Percentiles rank a stretch among this genome's conserved stretches.
Evolutionary conservation across 2,888 invertebrate species (phyloP).

Genomic region (Mantis religiosa): DNA sequence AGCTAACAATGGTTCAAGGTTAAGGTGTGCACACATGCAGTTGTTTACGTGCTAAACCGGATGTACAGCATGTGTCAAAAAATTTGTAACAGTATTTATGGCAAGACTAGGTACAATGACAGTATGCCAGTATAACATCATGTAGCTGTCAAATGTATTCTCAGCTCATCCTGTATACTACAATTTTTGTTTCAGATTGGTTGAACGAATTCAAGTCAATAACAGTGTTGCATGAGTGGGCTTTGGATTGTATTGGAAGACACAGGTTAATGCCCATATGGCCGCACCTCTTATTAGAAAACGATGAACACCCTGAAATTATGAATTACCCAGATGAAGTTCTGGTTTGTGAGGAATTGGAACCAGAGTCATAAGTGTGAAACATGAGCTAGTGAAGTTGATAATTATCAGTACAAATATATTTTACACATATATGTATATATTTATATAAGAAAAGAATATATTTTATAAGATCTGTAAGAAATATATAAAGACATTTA

Average conservation of each 20-base stretch:
- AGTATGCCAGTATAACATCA: too few relatives aligned
- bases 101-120: too few relatives aligned
- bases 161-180: neutral
- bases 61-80: too few relatives aligned
- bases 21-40: too few relatives aligned
- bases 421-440: too few relatives aligned
- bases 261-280: neutral
- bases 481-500: neutral
- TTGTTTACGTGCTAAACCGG: too few relatives aligned
- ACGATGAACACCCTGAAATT: neutral
- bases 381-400: too few relatives aligned
- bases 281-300: neutral
- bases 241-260: slow-evolving; percentile 8
- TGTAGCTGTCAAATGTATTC: too few relatives aligned
- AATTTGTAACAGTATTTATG: too few relatives aligned
- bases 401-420: too few relatives aligned
- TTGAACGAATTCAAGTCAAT: neutral
- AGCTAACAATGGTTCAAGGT: too few relatives aligned
- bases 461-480: neutral
- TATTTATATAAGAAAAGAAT: neutral
- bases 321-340: neutral
- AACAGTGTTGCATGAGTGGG: neutral
- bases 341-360: neutral
- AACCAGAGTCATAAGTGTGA: neutral
- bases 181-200: neutral